A percentile compares a stretch with the other conserved stretches of the same genome.
Evolutionary conservation across 2,888 invertebrate species (phyloP).

Genomic region (Lochmaea capreae): DNA sequence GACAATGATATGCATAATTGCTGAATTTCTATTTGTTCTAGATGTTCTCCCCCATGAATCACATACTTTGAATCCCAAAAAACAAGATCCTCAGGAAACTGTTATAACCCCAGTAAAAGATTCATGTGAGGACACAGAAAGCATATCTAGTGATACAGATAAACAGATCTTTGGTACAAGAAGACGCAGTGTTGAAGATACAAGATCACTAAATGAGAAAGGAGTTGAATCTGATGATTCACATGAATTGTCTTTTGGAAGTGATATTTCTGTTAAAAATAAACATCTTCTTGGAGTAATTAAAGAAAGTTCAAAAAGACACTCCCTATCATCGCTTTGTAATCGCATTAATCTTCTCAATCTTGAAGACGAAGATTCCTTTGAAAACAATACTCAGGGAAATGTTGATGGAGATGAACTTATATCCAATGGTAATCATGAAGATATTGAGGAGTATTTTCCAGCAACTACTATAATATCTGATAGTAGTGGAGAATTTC

Average conservation of each 20-base stretch:
- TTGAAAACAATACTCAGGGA: neutral
- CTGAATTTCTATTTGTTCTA: neutral
- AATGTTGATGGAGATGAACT: neutral
- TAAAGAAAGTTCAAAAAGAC: neutral
- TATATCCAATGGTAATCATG: neutral
- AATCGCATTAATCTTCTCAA: neutral
- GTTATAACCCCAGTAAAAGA: neutral
- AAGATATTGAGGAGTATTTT: conserved; percentile 5
- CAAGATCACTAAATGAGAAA: neutral
- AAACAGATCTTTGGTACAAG: neutral
- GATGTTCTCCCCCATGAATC: neutral
- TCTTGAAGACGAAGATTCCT: neutral
- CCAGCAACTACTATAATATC: conserved; percentile 3
- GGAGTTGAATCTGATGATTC: conserved; percentile 1
- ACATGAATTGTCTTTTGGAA: neutral
- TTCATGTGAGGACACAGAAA: neutral
- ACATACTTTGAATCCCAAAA: neutral
- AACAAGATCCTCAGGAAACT: neutral
- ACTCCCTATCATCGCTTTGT: neutral
- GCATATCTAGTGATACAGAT: neutral
- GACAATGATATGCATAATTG: neutral
- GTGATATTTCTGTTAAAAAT: neutral
- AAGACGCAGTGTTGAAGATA: neutral
- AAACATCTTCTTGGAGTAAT: neutral
- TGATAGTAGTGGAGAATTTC: conserved; percentile 12